phyloP scores from a whole-genome alignment of 2,797 vertebrate genomes.

The Momotus momota region DNA sequence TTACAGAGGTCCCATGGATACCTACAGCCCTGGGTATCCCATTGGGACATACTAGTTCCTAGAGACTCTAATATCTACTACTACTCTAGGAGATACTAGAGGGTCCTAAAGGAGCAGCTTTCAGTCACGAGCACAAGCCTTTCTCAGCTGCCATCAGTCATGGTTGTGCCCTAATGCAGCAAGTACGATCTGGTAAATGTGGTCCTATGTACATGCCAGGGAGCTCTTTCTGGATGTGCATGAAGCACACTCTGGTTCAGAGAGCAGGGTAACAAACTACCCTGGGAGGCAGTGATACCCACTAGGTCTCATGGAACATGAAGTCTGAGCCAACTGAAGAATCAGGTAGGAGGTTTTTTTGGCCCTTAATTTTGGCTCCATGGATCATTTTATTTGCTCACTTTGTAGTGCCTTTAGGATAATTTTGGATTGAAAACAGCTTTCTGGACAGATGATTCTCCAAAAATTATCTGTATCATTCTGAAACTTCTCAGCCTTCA shows the following conservation, averaged over 20 bases:
- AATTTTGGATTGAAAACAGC: background rate
- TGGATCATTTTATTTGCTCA: background rate
- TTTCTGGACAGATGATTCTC: background rate
- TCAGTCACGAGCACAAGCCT: background rate
- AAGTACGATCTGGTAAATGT: background rate
- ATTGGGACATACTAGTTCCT: background rate
- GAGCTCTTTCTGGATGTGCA: background rate
- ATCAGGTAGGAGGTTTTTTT: background rate
- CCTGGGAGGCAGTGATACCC: background rate
- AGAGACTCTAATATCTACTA: background rate
- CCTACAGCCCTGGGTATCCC: background rate
- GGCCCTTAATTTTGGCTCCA: background rate
- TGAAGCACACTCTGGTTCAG: background rate
- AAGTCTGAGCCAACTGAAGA: background rate
- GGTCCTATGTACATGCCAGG: background rate
- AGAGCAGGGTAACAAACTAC: background rate
- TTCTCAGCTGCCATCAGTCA: background rate
- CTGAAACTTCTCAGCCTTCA: background rate
- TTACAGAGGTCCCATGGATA: background rate
- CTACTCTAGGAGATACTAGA: background rate
- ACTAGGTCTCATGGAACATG: background rate
- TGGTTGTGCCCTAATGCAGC: background rate
- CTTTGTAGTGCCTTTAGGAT: background rate
- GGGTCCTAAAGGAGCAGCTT: background rate
- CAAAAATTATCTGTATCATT: background rate